Conservation (phyloP, 2,113 vertebrate genomes). For the Calidris pygmaea region DNA sequence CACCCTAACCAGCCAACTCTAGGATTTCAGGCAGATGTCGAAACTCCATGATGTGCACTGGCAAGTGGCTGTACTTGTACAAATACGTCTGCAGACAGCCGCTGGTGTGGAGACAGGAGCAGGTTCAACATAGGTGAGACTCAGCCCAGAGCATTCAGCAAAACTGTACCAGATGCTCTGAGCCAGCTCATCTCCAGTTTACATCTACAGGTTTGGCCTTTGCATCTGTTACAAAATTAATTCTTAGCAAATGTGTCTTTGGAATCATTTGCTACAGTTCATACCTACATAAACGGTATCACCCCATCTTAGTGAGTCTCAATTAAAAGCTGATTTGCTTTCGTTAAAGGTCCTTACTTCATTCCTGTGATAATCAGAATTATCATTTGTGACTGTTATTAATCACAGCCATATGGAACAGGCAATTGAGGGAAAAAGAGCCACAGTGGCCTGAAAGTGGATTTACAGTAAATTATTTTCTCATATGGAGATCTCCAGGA, state of each 20-base stretch:
- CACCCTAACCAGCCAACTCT: background rate
- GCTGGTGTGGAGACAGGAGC: background rate
- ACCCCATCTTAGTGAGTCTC: background rate
- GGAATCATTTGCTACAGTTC: background rate
- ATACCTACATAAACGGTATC: background rate
- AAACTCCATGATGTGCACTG: background rate
- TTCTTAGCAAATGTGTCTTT: background rate
- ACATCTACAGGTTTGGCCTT: background rate
- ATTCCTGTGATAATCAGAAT: background rate
- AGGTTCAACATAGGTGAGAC: background rate
- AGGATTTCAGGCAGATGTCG: background rate
- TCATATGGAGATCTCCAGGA: background rate
- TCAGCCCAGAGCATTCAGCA: background rate
- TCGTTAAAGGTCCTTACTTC: background rate
- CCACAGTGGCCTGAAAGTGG: background rate
- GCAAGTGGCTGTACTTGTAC: background rate
- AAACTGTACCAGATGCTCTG: conserved; percentile 31
- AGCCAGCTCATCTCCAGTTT: background rate
- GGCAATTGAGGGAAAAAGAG: accelerated
- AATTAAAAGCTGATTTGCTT: background rate
- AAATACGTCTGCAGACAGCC: background rate
- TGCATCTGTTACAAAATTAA: conserved; percentile 4
- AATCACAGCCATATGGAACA: background rate
- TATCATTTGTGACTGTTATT: background rate
- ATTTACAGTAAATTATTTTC: background rate